These are phyloP conservation scores for Pachycephus smyrnensis DNA, from an alignment of 2,888 invertebrate genomes.

Conservation along the genomic window DNA sequence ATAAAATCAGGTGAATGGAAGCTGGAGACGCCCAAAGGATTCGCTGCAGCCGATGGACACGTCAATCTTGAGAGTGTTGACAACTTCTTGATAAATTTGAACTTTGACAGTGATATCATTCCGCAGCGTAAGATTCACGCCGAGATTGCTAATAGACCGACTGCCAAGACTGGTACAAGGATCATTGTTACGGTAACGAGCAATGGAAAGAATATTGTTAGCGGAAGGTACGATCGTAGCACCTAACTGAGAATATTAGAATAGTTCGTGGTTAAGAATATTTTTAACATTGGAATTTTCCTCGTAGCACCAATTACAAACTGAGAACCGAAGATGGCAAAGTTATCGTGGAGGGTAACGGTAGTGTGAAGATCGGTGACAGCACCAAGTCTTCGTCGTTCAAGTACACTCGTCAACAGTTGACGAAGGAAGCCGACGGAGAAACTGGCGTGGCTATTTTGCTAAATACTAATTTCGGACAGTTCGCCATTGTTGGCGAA, in stretches of 20 bases:
- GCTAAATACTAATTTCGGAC: slow-evolving; percentile 78
- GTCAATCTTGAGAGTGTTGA: slow-evolving; percentile 72
- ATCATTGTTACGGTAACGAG: slow-evolving; percentile 75
- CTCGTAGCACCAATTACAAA: slow-evolving; percentile 74
- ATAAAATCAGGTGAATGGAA: slow-evolving; percentile 48
- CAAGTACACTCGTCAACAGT: slow-evolving; percentile 76
- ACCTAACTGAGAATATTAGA: slow-evolving; percentile 24
- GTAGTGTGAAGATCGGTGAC: slow-evolving; percentile 78
- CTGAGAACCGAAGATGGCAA: slow-evolving; percentile 78
- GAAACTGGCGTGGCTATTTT: slow-evolving; percentile 78
- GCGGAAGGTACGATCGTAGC: slow-evolving; percentile 72
- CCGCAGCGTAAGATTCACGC: slow-evolving; percentile 75
- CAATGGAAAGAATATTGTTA: slow-evolving; percentile 75
- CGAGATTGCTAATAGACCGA: slow-evolving; percentile 74
- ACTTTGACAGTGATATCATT: slow-evolving; percentile 75
- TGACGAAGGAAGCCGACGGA: slow-evolving; percentile 72
- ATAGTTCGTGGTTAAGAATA: not conserved
- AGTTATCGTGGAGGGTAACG: slow-evolving; percentile 80
- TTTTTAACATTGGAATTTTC: slow-evolving; percentile 10
- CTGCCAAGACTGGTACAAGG: slow-evolving; percentile 72
- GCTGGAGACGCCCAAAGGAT: slow-evolving; percentile 61
- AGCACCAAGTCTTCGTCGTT: slow-evolving; percentile 79
- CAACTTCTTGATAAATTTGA: slow-evolving; percentile 73
- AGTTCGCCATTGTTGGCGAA: slow-evolving; percentile 78
- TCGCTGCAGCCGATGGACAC: slow-evolving; percentile 67